phyloP scores from a whole-genome alignment of 2,113 vertebrate genomes.

The Cathartes aura region DNA sequence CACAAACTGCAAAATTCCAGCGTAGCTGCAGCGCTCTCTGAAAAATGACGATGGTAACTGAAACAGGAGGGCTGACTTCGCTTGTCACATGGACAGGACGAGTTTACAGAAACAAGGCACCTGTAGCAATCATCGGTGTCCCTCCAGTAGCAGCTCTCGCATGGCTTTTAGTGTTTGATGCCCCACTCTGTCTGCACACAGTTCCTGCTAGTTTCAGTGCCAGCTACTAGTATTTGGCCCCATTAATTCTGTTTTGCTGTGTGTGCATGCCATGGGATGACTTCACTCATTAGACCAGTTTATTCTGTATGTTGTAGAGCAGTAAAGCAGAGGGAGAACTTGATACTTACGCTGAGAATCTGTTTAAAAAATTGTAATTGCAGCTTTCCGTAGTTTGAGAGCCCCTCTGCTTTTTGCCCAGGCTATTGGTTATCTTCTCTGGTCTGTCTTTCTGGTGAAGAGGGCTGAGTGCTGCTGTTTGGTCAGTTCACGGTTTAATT shows the following conservation, averaged over 20 bases:
- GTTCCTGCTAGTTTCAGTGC: background rate
- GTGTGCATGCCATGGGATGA: background rate
- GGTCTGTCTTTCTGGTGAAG: background rate
- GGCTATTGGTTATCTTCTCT: background rate
- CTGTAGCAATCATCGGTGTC: background rate
- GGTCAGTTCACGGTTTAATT: constrained; percentile 74
- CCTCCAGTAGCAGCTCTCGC: background rate
- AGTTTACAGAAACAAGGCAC: background rate
- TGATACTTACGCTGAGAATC: background rate
- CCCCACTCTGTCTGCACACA: background rate
- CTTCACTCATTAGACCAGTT: background rate
- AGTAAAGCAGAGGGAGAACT: background rate
- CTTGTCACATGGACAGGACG: background rate
- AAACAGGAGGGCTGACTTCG: background rate
- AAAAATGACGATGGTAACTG: background rate
- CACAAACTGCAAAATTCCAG: background rate
- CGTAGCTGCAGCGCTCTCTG: background rate
- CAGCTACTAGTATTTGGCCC: background rate
- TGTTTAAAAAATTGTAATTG: background rate
- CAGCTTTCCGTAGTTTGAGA: background rate
- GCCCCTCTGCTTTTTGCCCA: background rate
- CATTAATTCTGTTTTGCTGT: background rate
- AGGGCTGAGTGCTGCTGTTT: background rate
- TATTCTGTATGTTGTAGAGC: background rate
- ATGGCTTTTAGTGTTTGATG: background rate